Base-by-base conservation (phyloP, 1,140 invertebrate genomes). In the Megathymus violae region DNA sequence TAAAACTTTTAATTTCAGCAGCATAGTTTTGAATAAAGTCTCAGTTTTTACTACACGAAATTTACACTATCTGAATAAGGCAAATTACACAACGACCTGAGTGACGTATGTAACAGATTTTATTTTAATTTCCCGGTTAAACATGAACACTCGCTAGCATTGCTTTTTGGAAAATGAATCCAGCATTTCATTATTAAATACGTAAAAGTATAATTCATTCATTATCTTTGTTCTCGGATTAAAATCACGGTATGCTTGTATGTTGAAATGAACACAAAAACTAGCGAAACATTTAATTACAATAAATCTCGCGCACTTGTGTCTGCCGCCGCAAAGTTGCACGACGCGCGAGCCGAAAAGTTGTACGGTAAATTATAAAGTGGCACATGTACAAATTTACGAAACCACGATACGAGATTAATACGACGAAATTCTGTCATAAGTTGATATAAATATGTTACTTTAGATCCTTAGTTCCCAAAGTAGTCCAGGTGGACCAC, bases 231-330 rank as follows among this genome's bases (percentile, higher is more conserved):
- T 48, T 15, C 44, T 14, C 9, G 17, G 0, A 31, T 14, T 4
- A 47, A 27, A 27, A 19, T 47, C n/a, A n/a, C 11, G 14, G 11
- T 27, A 11, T 47, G 4, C 44, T 11, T 44, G 43, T 19, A 47
- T 47, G 44, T 13, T 25, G 43, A 25, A 46, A 46, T 22, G 27
- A 46, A 46, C 11, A 25, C 11, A 25, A 25, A 46, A 47, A 47
- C 27, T 47, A 9, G 44, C 44, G 44, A 7, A 31, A 47, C 19
- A 47, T 47, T 47, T 47, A 47, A 47, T 47, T 47, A 22, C 22
- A 27, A 47, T 47, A 47, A 47, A 27, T 47, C 44, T 47, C 22
- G n/a, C 44, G 44, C 19, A 25, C 22, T 47, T 47, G 44, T 47
- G 43, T 22, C 43, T 46, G n/a, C n/a, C n/a, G 10, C 43, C 43